Evolutionary conservation across 1,140 invertebrate species (phyloP).

Genomic region (Drosophila obscura): DNA sequence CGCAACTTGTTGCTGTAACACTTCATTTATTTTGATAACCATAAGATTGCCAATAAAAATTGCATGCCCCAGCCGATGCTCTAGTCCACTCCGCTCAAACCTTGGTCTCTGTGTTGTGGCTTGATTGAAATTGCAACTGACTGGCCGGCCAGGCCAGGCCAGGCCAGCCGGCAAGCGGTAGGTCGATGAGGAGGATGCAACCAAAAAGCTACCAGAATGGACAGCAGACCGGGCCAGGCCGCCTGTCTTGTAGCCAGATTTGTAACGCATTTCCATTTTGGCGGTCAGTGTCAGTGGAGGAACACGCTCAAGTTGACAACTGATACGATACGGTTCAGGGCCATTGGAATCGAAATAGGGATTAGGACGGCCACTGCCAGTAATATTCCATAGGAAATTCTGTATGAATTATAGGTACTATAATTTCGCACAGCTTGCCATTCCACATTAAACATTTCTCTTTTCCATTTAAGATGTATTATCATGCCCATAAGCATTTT

Average conservation of each 20-base stretch:
- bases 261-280: constrained; percentile 74
- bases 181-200: no score
- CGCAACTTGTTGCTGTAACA: constrained; percentile 74
- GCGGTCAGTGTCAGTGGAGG: constrained; percentile 67
- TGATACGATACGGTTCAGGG: constrained; percentile 68
- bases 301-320: constrained; percentile 69
- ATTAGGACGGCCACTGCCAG: constrained; percentile 34
- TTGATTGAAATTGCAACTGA: constrained; percentile 76
- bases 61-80: constrained; percentile 30
- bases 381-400: constrained; percentile 8
- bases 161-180: no score
- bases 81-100: constrained; percentile 52
- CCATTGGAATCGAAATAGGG: constrained; percentile 21
- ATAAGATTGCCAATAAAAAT: constrained; percentile 78
- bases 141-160: constrained; percentile 11
- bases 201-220: not conserved
- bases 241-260: constrained; percentile 56
- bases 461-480: no score
- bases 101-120: constrained; percentile 69
- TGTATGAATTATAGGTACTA: no score
- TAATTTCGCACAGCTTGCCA: no score
- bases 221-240: constrained; percentile 5
- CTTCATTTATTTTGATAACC: constrained; percentile 83
- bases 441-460: no score
- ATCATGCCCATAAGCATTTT: no score